Conservation (phyloP, 2,113 vertebrate genomes). For the Sinocyclocheilus anophthalmus region DNA sequence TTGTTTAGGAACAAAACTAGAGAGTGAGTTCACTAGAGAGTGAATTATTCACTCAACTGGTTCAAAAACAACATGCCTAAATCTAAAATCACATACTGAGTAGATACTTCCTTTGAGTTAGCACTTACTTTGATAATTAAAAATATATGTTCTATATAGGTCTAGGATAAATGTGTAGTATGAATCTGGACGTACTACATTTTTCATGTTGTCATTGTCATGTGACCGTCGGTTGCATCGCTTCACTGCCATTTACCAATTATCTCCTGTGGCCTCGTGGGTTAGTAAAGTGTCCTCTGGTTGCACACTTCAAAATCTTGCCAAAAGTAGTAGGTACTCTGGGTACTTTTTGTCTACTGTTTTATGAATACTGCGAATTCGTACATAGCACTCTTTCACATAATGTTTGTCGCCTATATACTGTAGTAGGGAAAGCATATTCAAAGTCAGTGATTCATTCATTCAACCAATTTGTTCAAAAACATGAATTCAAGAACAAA, state of each 20-base stretch:
- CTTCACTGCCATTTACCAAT: not conserved
- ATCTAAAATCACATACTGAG: not conserved
- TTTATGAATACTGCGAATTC: too few species aligned
- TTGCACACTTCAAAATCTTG: not conserved
- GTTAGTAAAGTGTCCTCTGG: not conserved
- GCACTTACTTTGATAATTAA: not conserved
- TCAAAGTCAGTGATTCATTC: too few species aligned
- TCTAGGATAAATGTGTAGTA: too few species aligned
- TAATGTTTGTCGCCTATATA: too few species aligned
- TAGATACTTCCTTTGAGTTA: not conserved
- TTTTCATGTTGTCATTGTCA: too few species aligned
- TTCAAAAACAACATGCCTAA: not conserved
- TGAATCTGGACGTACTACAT: too few species aligned
- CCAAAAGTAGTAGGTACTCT: not conserved
- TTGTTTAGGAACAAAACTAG: not conserved
- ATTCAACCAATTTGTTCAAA: too few species aligned
- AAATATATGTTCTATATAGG: too few species aligned
- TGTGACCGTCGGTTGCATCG: not conserved
- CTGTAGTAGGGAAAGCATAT: too few species aligned
- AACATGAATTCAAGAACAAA: too few species aligned
- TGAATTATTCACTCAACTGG: not conserved
- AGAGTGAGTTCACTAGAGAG: not conserved
- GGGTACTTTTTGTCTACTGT: too few species aligned
- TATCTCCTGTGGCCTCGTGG: not conserved
- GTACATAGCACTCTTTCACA: too few species aligned